Evolutionary conservation across 2,888 invertebrate species (phyloP), one percentile per base, ranked within the genome.

Genomic region (Apoda limacodes): DNA sequence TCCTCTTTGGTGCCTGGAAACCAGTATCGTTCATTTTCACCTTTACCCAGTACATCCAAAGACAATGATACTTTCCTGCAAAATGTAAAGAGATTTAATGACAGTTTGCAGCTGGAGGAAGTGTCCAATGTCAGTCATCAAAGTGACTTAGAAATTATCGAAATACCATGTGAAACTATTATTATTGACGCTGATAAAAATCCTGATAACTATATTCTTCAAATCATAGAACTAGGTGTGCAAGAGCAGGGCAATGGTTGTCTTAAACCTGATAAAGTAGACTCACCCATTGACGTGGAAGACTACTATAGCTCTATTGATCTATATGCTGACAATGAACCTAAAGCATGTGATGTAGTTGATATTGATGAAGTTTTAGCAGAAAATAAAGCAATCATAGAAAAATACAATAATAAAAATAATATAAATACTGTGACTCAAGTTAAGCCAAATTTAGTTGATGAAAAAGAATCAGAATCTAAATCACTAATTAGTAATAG

Each of bases 31-130:
- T 29, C 45, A 26, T 67, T 65, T 34, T 55, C 54, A 9, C 66
- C 65, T 3, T 17, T 55, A 13, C 66, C 67, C 4, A 67, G 67
- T 41, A 66, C 67, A 21, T 67, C 67, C 2, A 55, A 9, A 32
- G 58, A 65, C 29, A 45, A 29, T 28, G 45, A 52, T 22, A 55
- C 47, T 5, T 47, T 66, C 22, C 27, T 42, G 6, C 51, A 50
- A 48, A 66, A 68, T 55, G 63, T 62, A 25, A 30, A 51, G 28
- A 42, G 41, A 9, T 62, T 59, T 14, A 49, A 48, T 45, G 46
- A 61, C 25, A 57, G 60, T 30, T 34, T 59, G 5, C 32, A 28
- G 7, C 24, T 25, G 30, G 31, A 39, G n/a, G 33, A 24, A 19
- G 9, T 22, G n/a, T 10, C 25, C n/a, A 35, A 36, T 25, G 29